Percentiles rank a stretch among this genome's conserved stretches.
These are phyloP conservation scores for Arctia plantaginis DNA, from an alignment of 2,888 invertebrate genomes.

Conservation along the genomic window DNA sequence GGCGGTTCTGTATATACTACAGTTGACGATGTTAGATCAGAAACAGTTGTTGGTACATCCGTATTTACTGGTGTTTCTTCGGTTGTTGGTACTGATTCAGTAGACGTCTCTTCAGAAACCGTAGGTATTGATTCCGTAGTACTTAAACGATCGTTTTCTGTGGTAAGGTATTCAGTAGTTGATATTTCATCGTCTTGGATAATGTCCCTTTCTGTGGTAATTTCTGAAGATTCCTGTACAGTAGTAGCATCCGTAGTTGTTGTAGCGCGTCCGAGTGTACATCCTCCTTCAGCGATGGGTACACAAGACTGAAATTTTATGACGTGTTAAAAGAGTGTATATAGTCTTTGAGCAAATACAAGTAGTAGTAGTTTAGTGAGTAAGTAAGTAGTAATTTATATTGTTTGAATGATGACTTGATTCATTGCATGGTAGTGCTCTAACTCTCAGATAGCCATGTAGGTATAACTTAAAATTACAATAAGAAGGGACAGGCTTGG, in stretches of 20 bases:
- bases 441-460: no score
- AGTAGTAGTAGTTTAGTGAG: no score
- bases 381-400: no score
- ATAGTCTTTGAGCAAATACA: no score
- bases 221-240: no score
- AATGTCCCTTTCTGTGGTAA: background rate
- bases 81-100: background rate
- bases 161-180: background rate
- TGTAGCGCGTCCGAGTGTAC: conserved; percentile 33
- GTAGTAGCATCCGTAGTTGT: conserved; percentile 1
- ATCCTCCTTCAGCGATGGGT: conserved; percentile 39
- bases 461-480: no score
- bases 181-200: background rate
- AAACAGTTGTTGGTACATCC: background rate
- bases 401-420: no score
- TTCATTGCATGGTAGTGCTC: no score
- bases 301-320: no score
- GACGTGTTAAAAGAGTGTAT: no score
- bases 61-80: background rate
- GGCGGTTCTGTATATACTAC: conserved; percentile 8
- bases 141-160: background rate
- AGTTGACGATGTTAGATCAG: background rate
- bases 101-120: background rate
- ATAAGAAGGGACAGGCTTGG: no score
- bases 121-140: conserved; percentile 4